A percentile compares a stretch with the other conserved stretches of the same genome.
phyloP scores from a whole-genome alignment of 2,113 vertebrate species.

The Syrrhaptes paradoxus region DNA sequence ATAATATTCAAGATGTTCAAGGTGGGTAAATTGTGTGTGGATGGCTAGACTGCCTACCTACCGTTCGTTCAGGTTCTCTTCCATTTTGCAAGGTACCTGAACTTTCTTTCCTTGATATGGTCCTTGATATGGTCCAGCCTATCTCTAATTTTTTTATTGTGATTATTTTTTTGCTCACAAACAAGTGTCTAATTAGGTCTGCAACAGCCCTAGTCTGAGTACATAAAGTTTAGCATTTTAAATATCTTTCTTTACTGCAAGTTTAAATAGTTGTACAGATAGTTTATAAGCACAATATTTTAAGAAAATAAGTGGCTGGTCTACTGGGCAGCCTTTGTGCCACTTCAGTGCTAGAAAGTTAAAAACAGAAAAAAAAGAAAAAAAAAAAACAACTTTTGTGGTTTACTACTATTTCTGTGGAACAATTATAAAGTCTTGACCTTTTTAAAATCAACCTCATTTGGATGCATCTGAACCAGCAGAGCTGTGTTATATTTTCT shows the following conservation, averaged over 20 bases:
- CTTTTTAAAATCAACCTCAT: slow-evolving; percentile 86
- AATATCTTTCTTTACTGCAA: slow-evolving; percentile 84
- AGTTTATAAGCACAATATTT: slow-evolving; percentile 92
- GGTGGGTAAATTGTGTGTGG: slow-evolving; percentile 14
- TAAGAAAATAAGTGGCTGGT: slow-evolving; percentile 83
- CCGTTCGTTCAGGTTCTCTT: slow-evolving; percentile 48
- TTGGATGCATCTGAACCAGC: slow-evolving; percentile 88
- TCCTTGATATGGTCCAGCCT: slow-evolving; percentile 75
- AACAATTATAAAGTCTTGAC: slow-evolving; percentile 80
- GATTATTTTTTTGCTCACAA: slow-evolving; percentile 73
- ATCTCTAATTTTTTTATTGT: slow-evolving; percentile 80
- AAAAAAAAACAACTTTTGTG: slow-evolving; percentile 71
- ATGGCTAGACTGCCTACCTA: slow-evolving; percentile 45
- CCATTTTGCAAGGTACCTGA: slow-evolving; percentile 46
- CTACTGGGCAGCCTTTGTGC: slow-evolving; percentile 81
- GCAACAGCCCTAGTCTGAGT: slow-evolving; percentile 78
- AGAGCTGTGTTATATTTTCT: slow-evolving; percentile 96
- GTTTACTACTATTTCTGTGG: slow-evolving; percentile 87
- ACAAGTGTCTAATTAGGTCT: slow-evolving; percentile 78
- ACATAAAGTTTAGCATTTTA: slow-evolving; percentile 79
- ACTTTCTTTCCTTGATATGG: slow-evolving; percentile 69
- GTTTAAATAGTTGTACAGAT: slow-evolving; percentile 88
- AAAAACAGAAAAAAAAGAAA: slow-evolving; percentile 49
- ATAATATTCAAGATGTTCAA: slow-evolving; percentile 22
- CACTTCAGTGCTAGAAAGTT: slow-evolving; percentile 80